Evolutionary conservation across 64 coral and sea anemone species (phyloP), one percentile per base, ranked within the genome.

Genomic region (Dendrophyllia cribrosa): DNA sequence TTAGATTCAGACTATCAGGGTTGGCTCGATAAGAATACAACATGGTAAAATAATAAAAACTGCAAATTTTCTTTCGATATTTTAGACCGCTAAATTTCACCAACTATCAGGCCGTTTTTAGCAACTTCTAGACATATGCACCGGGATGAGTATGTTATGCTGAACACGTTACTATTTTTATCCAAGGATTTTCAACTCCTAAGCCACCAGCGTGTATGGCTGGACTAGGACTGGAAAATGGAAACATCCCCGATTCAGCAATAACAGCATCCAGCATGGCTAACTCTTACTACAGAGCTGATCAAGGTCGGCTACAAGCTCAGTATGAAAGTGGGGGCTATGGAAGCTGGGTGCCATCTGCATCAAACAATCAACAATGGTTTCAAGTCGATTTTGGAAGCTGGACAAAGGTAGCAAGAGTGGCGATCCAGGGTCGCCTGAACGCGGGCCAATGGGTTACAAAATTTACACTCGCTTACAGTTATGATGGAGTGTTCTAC

Each of bases 351-450:
- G 9, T 82, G n/a, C 51, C 89, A 21, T 20, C 56, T 6, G 9
- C 56, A 51, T 58, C 48, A 7, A 85, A 92, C 45, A 19, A 21
- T 22, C 44, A 85, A 12, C 79, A 92, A 55, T 92, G 79, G 79
- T 82, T 92, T 17, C 73, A 77, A 58, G 79, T 92, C 7, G 80
- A 85, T 21, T 76, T 92, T 76, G 79, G 89, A 74, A 55, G 43
- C 15, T 72, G 81, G 70, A 59, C 70, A 13, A 76, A 92, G 46
- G 78, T 92, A 44, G 62, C 78, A 3, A 92, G 58, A 53, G 16
- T 92, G 9, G 64, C 79, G 20, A 92, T 78, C 20, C 79, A 92
- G 46, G 89, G 89, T 1, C 51, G 79, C 34, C 69, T 60, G 20
- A 72, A 74, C 58, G 16, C 19, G 8, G 25, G 16, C 6, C 79